Base-by-base conservation (phyloP, 2,113 vertebrate species). In the Dicaeum eximium region DNA sequence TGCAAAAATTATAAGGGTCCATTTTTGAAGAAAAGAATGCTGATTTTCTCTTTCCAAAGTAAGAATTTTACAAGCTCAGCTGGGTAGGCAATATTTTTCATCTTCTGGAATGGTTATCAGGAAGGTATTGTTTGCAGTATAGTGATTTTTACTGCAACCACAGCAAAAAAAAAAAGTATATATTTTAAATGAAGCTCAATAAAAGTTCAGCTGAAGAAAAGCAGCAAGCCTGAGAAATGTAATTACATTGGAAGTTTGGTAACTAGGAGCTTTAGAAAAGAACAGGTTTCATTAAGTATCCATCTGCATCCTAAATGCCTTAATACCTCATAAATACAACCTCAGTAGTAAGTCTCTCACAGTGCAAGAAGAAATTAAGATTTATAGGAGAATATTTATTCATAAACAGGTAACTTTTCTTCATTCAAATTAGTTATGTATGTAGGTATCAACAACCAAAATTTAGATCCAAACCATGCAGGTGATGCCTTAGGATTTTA, bases 21-120 rank as follows among this genome's bases (percentile, higher is more conserved):
- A 38, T 88, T 96, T 88, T 86, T 51, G 15, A 83, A 83, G 44
- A 67, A 95, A 88, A 92, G 82, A 90, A 83, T 86, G 27, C 27
- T 61, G 50, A 27, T 62, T 77, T 77, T 28, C 13, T 81, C 38
- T 79, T 91, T 87, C 38, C 21, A 60, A 90, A 78, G 92, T 88
- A 92, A 64, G 15, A 84, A 60, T 80, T 93, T 80, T 88, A 72
- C 33, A 86, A 86, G 54, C 48, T 93, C 53, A 93, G 25, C 60
- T 93, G 62, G 37, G 27, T 67, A 93, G n/a, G 30, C 40, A 92
- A 78, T 69, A 79, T 78, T 95, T 93, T 91, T 86, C 64, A 72
- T 95, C 70, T 88, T 42, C 79, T 93, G 33, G 22, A 90, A 92
- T 80, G 19, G 20, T 91, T 95, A 75, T 90, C 2, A 0, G 57